Base-by-base conservation (phyloP, 2,797 vertebrate species). In the Argentina silus region DNA sequence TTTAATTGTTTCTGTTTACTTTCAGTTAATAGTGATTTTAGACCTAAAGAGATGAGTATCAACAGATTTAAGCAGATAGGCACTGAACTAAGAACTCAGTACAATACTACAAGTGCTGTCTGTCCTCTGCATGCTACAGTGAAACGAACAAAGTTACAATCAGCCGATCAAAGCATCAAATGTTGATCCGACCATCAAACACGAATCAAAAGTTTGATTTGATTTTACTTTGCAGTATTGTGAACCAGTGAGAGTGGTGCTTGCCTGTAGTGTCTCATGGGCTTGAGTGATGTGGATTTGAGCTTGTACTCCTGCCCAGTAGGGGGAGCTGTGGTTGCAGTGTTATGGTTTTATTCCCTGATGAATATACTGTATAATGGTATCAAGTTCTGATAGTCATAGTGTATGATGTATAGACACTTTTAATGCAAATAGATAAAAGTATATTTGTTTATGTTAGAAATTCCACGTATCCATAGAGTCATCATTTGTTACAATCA, bases 281-380 rank as follows among this genome's bases (percentile, higher is more conserved):
- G 77, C 80, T 81, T 71, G 80, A 84, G 70, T 89, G 75, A 74
- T 67, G 78, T 86, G 78, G 68, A 83, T 78, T 82, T 78, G 11
- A 78, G 74, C 77, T 84, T 85, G 78, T 80, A 73, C 75, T 82
- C 78, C 75, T 75, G 80, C 78, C 80, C 77, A 68, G 69, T 19
- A 42, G 75, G 66, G 67, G 74, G 73, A 70, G 78, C 82, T 74
- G 87, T 76, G 78, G 67, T 85, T 86, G 81, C 78, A 84, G 86
- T 89, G 86, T 85, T 87, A 77, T 56, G 48, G n/a, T 80, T 89
- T 80, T 79, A 68, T 83, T 86, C 88, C 72, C 65, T 47, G 63
- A 67, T 84, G 81, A 73, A 81, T 78, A 84, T 91, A 85, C 86
- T 89, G 85, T 91, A 85, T 82, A 73, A 85, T 80, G 59, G 77